Evolutionary conservation across 2,113 vertebrate species (phyloP).

Genomic region (Circaetus cinerascens): DNA sequence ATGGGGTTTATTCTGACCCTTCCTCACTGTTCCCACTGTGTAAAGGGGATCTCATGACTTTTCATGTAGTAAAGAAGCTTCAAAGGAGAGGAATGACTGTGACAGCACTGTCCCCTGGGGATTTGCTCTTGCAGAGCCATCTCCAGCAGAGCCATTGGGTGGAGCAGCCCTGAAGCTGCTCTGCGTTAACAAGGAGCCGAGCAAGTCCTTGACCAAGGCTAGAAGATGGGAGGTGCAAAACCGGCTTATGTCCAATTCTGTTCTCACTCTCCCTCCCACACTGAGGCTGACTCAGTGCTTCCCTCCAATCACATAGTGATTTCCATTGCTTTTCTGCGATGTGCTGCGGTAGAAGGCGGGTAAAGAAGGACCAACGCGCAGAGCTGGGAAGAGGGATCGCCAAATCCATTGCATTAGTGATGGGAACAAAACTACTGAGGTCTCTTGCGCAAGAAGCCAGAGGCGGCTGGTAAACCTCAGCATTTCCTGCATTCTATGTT

Average conservation of each 20-base stretch:
- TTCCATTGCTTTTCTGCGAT: neutral
- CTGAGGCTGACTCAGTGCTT: slow-evolving; percentile 2
- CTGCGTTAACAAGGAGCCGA: neutral
- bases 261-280: neutral
- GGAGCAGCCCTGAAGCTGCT: neutral
- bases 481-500: neutral
- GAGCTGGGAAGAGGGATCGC: neutral
- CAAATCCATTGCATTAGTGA: neutral
- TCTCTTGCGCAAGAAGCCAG: neutral
- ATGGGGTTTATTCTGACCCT: neutral
- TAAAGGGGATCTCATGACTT: neutral
- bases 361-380: neutral
- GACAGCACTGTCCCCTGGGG: neutral
- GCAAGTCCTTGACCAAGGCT: neutral
- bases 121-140: neutral
- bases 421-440: neutral
- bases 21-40: neutral
- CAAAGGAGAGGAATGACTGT: neutral
- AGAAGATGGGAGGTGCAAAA: neutral
- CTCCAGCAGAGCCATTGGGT: neutral
- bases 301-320: fast-evolving
- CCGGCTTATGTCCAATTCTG: neutral
- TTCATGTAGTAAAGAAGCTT: neutral
- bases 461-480: slow-evolving; percentile 27
- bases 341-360: neutral